A percentile compares a stretch with the other conserved stretches of the same genome.
Conservation (phyloP, 2,797 vertebrate genomes). For the Chrosomus eos region DNA sequence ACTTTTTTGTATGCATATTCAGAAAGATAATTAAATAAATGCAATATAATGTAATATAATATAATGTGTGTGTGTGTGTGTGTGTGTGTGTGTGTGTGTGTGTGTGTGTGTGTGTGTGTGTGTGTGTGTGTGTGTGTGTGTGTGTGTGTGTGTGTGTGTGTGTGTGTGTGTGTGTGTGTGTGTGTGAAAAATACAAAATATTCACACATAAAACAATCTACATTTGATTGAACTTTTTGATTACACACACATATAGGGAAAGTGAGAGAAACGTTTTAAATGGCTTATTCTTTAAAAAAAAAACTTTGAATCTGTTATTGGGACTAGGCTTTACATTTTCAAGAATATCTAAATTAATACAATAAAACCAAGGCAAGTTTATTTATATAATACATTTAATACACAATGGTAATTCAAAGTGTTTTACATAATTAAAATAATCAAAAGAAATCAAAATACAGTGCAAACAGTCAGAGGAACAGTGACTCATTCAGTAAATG, state of each 20-base stretch:
- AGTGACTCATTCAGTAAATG: no score
- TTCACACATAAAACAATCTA: not conserved
- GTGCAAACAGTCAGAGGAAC: no score
- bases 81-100: not conserved
- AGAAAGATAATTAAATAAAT: not conserved
- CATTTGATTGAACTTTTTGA: not conserved
- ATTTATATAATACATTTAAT: no score
- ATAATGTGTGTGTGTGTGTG: not conserved
- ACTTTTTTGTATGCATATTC: not conserved
- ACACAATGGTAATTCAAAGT: no score
- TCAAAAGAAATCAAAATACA: no score
- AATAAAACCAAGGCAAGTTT: no score
- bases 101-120: not conserved
- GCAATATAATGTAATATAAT: not conserved
- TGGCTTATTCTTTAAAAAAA: no score
- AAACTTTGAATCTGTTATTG: no score
- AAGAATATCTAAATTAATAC: no score
- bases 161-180: not conserved
- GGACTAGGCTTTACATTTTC: no score
- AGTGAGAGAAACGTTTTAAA: not conserved
- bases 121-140: not conserved
- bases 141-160: not conserved
- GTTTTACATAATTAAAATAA: no score
- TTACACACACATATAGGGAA: not conserved
- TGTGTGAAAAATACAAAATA: not conserved